Evolutionary conservation across 2,113 vertebrate genomes (phyloP), one percentile per base, ranked within the genome.

Genomic region (Pangasianodon hypophthalmus): DNA sequence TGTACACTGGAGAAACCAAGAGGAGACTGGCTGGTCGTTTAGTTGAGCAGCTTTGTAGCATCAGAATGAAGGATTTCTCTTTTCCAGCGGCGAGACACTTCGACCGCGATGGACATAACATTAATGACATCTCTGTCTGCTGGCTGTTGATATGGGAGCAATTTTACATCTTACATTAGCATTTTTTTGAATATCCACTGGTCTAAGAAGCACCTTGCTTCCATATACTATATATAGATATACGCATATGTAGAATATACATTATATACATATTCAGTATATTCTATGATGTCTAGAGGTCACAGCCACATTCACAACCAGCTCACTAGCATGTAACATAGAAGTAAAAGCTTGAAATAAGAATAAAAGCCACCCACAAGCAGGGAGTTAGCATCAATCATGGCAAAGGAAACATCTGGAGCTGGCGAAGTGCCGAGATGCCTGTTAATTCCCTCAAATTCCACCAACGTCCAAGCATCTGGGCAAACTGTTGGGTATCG

Each of bases 361-460:
- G 92, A 90, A 69, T 88, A 89, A 91, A 91, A 93, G 85, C 58
- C 91, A 92, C 89, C 48, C 54, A 73, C 77, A 73, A 86, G 48
- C 44, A 87, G 88, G 84, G 88, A 88, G 91, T 89, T 88, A 90
- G 92, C 92, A 94, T 95, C 92, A 91, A 91, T 92, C 92, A 91
- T 88, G 87, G 77, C 89, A 90, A 92, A 84, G 87, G 69, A 80
- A 93, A 94, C 94, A 95, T 94, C 92, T 92, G 92, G 90, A 93
- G 86, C 90, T 93, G 93, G 89, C 90, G 77, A 84, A 81, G 90
- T 89, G 88, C 90, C 84, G 29, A 58, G 92, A 90, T 92, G 90
- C 81, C 86, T 89, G 71, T 89, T 95, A 96, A 96, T 95, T 94
- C 95, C 92, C 92, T 93, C 92, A 94, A 94, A 93, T 92, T 75